A percentile compares a stretch with the other conserved stretches of the same genome.
These are phyloP conservation scores for Eurytoma adleriae DNA, from an alignment of 2,888 invertebrate species.

Conservation along the genomic window DNA sequence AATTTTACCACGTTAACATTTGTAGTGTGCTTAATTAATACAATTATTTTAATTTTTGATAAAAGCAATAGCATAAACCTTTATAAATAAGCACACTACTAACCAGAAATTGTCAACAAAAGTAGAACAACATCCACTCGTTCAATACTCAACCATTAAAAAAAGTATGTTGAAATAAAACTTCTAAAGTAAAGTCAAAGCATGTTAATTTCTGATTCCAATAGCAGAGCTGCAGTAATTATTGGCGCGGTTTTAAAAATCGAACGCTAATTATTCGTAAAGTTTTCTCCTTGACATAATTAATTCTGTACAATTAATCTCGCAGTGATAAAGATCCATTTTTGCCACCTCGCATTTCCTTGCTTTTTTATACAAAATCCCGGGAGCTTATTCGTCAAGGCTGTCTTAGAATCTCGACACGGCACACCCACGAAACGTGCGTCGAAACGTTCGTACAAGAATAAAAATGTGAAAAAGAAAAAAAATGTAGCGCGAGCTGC, in stretches of 20 bases:
- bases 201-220: constrained; percentile 47
- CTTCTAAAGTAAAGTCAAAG: constrained; percentile 52
- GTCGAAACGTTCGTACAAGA: constrained; percentile 28
- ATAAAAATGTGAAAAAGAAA: constrained; percentile 28
- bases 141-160: background rate
- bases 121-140: background rate
- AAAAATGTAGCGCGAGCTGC: constrained; percentile 29
- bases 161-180: constrained; percentile 20
- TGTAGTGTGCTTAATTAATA: constrained; percentile 1
- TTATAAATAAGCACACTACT: background rate
- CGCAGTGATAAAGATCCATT: constrained; percentile 31
- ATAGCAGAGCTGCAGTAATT: constrained; percentile 49
- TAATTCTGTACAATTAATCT: constrained; percentile 49
- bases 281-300: constrained; percentile 14
- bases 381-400: constrained; percentile 11
- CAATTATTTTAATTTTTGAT: constrained; percentile 4
- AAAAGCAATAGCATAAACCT: background rate
- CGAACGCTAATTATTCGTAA: constrained; percentile 38
- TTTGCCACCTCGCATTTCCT: background rate
- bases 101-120: constrained; percentile 1
- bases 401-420: background rate
- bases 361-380: constrained; percentile 22
- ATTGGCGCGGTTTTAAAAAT: constrained; percentile 47
- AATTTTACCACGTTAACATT: background rate
- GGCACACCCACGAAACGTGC: background rate